phyloP scores from a whole-genome alignment of 2,888 invertebrate genomes.

The Aphodius sticticus region DNA sequence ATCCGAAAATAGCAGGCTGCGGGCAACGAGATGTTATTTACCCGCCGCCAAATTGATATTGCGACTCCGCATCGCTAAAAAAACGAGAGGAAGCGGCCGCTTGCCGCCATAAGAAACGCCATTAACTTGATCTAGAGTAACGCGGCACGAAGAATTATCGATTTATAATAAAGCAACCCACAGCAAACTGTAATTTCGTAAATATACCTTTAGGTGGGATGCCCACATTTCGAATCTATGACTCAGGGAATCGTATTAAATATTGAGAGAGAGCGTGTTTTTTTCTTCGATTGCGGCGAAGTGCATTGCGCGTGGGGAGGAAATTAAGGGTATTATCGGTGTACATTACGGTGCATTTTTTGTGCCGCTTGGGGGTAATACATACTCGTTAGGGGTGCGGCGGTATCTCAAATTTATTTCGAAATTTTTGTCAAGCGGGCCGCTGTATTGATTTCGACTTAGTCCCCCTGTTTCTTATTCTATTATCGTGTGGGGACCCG shows the following conservation, averaged over 20 bases:
- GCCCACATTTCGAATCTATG: constrained; percentile 16
- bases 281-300: not conserved
- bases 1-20: constrained; percentile 25
- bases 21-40: constrained; percentile 11
- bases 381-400: constrained; percentile 23
- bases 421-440: not conserved
- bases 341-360: constrained; percentile 24
- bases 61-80: constrained; percentile 20
- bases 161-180: constrained; percentile 32
- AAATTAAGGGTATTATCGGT: constrained; percentile 11
- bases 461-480: constrained; percentile 23
- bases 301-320: constrained; percentile 10
- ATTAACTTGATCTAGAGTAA: constrained; percentile 30
- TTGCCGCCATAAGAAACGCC: constrained; percentile 29
- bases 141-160: constrained; percentile 28
- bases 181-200: constrained; percentile 20
- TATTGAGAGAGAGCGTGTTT: constrained; percentile 9
- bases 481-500: constrained; percentile 14
- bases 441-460: constrained; percentile 22
- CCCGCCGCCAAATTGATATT: constrained; percentile 28
- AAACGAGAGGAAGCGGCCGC: constrained; percentile 6
- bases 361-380: constrained; percentile 16
- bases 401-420: constrained; percentile 12
- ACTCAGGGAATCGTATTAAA: constrained; percentile 19
- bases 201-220: constrained; percentile 9